phyloP scores from a whole-genome alignment of 2,888 invertebrate species.

The Aethes cnicana region DNA sequence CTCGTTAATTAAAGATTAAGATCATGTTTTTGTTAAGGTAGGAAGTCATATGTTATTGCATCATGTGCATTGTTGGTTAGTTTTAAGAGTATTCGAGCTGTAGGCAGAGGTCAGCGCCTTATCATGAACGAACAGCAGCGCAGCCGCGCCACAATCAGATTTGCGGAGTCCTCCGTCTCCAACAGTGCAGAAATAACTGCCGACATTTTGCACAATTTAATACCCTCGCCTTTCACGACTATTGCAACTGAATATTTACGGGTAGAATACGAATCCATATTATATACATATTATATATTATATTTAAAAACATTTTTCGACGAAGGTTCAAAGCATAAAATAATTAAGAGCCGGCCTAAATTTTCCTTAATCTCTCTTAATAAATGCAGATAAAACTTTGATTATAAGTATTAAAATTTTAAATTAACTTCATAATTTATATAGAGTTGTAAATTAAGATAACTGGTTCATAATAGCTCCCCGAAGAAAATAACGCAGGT shows the following conservation, averaged over 20 bases:
- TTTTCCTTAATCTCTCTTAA: conserved; percentile 1
- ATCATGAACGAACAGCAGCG: conserved; percentile 42
- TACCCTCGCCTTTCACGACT: conserved; percentile 12
- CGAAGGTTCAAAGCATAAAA: too few species aligned
- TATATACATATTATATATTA: too few species aligned
- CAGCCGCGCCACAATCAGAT: conserved; percentile 51
- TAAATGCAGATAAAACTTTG: too few species aligned
- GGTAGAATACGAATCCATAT: too few species aligned
- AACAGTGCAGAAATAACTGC: conserved; percentile 40
- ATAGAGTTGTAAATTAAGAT: conserved; percentile 11
- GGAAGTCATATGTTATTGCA: neutral
- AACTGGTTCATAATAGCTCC: conserved; percentile 21
- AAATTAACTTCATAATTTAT: conserved; percentile 13
- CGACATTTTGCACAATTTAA: conserved; percentile 30
- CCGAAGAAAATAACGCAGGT: conserved; percentile 18
- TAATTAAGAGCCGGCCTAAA: too few species aligned
- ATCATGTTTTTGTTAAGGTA: neutral
- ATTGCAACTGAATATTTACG: conserved; percentile 10
- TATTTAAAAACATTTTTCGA: too few species aligned
- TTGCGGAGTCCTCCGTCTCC: conserved; percentile 39
- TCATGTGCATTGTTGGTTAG: conserved; percentile 23
- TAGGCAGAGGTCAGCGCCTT: conserved; percentile 37
- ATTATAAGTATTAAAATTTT: neutral
- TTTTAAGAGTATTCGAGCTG: conserved; percentile 42
- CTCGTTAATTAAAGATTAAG: too few species aligned